phyloP scores from a whole-genome alignment of 2,113 vertebrate genomes.

The Tupaia tana region DNA sequence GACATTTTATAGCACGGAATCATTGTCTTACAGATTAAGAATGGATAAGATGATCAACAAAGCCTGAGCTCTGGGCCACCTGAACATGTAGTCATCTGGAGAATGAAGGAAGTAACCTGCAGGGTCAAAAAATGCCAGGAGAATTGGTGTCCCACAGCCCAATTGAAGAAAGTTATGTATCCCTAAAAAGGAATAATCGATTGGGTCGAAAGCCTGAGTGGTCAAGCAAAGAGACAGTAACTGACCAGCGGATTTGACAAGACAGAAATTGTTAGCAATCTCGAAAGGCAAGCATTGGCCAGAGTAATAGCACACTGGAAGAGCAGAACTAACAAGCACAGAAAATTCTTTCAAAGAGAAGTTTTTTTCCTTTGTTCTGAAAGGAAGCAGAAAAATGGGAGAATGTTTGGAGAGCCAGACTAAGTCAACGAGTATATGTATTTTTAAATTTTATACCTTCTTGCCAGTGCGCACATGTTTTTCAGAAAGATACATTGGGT shows the following conservation, averaged over 20 bases:
- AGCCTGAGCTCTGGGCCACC: too few relatives aligned
- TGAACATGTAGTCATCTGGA: not conserved
- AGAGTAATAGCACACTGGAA: not conserved
- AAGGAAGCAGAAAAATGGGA: not conserved
- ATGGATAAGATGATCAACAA: not conserved
- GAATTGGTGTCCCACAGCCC: not conserved
- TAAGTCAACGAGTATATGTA: not conserved
- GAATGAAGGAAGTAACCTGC: not conserved
- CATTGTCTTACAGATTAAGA: not conserved
- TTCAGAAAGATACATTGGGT: too few relatives aligned
- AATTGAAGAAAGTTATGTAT: not conserved
- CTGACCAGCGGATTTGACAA: not conserved
- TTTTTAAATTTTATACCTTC: too few relatives aligned
- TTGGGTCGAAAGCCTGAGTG: not conserved
- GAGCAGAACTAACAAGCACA: not conserved
- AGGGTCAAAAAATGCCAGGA: not conserved
- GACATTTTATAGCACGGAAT: not conserved
- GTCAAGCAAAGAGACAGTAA: not conserved
- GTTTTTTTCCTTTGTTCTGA: not conserved
- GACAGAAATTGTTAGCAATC: not conserved
- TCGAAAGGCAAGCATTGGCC: not conserved
- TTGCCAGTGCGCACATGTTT: too few relatives aligned
- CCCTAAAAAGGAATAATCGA: not conserved
- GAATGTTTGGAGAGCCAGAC: not conserved
- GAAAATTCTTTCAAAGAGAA: not conserved